phyloP scores from a whole-genome alignment of 1,140 invertebrate genomes.

The Bombus vancouverensis region DNA sequence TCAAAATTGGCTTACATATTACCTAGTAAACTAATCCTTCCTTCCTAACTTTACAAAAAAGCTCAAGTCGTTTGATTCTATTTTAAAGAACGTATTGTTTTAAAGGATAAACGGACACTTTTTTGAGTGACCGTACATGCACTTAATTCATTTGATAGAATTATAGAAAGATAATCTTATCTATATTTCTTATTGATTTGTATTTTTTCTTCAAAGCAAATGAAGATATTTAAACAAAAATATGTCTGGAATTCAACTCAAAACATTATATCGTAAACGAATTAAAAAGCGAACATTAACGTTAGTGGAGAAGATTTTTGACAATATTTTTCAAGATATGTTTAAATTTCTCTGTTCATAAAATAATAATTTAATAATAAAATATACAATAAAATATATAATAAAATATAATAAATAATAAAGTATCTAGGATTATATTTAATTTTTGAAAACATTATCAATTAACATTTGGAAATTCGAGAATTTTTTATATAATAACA shows the following conservation, averaged over 20 bases:
- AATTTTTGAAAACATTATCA: background rate
- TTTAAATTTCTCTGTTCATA: background rate
- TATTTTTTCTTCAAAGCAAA: background rate
- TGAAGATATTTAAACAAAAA: background rate
- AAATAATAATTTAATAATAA: background rate
- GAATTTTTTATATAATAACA: background rate
- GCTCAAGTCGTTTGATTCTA: too few species aligned
- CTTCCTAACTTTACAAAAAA: too few species aligned
- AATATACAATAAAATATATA: background rate
- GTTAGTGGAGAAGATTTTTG: too few species aligned
- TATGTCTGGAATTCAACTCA: background rate
- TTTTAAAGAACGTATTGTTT: too few species aligned
- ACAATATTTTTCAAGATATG: background rate
- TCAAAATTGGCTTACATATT: too few species aligned
- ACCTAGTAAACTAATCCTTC: too few species aligned
- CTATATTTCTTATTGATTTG: slow-evolving; percentile 5
- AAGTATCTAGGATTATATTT: background rate
- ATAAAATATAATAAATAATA: background rate
- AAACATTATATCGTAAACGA: background rate
- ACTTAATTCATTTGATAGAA: slow-evolving; percentile 29
- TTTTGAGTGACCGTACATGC: background rate
- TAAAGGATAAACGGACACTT: too few species aligned
- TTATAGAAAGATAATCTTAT: slow-evolving; percentile 21
- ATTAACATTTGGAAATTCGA: background rate
- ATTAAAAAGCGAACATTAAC: background rate